Conservation (phyloP, 92 coral and sea anemone species). For the Paramuricea clavata region DNA sequence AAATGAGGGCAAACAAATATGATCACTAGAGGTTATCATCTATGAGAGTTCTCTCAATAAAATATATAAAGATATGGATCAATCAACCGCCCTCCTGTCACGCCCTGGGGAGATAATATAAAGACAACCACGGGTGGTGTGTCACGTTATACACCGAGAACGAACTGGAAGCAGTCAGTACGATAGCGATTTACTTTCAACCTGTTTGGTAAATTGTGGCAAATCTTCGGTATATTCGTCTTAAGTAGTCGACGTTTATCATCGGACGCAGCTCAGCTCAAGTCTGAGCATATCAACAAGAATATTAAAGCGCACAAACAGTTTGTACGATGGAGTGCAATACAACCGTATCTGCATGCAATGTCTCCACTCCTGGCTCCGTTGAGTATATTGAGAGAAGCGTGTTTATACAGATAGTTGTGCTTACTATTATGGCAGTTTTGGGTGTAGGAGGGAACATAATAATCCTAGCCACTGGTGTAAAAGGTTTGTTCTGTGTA, state of each 20-base stretch:
- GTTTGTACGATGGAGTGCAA: constrained; percentile 20
- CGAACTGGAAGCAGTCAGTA: background rate
- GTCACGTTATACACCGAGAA: background rate
- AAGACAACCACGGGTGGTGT: constrained; percentile 40
- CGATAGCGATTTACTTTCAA: constrained; percentile 5
- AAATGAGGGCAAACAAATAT: background rate
- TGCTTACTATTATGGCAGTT: constrained; percentile 19
- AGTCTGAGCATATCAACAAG: background rate
- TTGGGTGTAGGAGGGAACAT: constrained; percentile 26
- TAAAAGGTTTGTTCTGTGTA: constrained; percentile 12
- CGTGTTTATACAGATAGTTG: constrained; percentile 49
- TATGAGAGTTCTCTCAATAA: constrained; percentile 15
- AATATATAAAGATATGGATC: constrained; percentile 22
- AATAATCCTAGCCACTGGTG: constrained; percentile 26
- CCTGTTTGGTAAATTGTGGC: background rate
- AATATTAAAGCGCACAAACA: background rate
- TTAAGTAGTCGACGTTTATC: background rate
- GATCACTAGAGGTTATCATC: background rate
- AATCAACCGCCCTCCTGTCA: constrained; percentile 30
- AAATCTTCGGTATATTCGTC: background rate
- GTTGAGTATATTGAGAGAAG: constrained; percentile 10
- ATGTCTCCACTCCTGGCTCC: background rate
- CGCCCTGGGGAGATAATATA: constrained; percentile 15
- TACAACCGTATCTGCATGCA: background rate
- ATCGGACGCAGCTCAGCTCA: background rate